Base-by-base conservation (phyloP, 1,140 invertebrate species). In the Rhizoglyphus robini region DNA sequence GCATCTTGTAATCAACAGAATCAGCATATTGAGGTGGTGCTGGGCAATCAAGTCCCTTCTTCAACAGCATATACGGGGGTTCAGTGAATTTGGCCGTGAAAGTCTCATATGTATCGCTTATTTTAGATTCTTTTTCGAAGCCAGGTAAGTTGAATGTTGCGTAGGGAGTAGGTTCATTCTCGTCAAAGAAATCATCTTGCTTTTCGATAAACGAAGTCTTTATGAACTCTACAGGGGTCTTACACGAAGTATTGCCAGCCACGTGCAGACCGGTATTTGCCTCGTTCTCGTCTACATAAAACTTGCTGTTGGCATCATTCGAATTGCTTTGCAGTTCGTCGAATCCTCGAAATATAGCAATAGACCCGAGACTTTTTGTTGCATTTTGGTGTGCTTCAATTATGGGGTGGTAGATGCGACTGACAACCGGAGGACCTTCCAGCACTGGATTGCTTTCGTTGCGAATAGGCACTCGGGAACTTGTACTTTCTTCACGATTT, bases 81-180 rank as follows among this genome's bases (percentile, higher is more conserved):
- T 70, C 69, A 29, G 68, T 64, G 54, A 69, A 68, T 18, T 66
- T 70, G n/a, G 69, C 66, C n/a, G 65, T 67, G 48, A 70, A 70
- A 18, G 69, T 70, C 48, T 70, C 69, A 36, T 69, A 70, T 34
- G 67, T 66, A 46, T 70, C 65, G 38, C 58, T 27, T 34, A 60
- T 60, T 34, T 60, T 60, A 23, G 58, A 60, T 11, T 60, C 58
- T n/a, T 67, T 63, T 57, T 68, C 51, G 11, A 67, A 68, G 29
- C 60, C 68, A 31, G 68, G 66, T 25, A 71, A 61, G 31, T 65
- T 65, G 49, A 71, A 71, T 30, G 70, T 71, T 25, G 70, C 70
- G 65, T 71, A 71, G 20, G 70, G 70, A 4, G 70, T 67, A n/a
- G 70, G 68, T 59, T 70, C 70, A 47, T 71, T 68, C 41, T 69